Conservation (phyloP, 2,113 vertebrate genomes). For the Lagopus muta region DNA sequence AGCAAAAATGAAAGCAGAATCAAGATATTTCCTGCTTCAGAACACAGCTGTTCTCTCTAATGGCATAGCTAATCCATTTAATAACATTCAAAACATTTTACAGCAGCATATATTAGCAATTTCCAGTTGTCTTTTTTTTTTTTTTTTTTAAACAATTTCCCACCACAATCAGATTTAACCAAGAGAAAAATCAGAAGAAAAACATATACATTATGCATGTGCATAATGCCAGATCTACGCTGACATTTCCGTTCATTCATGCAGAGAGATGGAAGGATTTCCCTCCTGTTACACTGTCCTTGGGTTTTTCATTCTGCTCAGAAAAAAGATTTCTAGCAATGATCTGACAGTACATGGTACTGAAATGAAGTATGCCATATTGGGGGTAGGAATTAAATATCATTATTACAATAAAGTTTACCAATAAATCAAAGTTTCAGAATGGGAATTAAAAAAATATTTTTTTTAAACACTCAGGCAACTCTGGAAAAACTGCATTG, state of each 20-base stretch:
- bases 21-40: constrained; percentile 4
- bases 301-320: not conserved
- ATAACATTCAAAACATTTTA: constrained; percentile 4
- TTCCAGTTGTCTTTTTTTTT: constrained; percentile 34
- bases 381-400: not conserved
- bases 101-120: not conserved
- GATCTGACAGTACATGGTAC: not conserved
- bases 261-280: not conserved
- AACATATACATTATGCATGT: constrained; percentile 2
- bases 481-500: not conserved
- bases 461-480: not conserved
- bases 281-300: not conserved
- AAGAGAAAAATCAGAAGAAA: constrained; percentile 21
- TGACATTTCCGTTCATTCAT: not conserved
- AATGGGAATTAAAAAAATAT: not conserved
- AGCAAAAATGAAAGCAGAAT: constrained; percentile 42
- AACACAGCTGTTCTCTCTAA: constrained; percentile 26
- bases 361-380: not conserved
- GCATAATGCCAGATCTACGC: not conserved
- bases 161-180: constrained; percentile 9
- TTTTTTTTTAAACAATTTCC: not conserved
- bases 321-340: not conserved
- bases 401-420: not conserved
- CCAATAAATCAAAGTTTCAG: not conserved
- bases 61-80: constrained; percentile 21